Conservation (phyloP, 2,888 invertebrate species). For the Aspidiotus destructor region DNA sequence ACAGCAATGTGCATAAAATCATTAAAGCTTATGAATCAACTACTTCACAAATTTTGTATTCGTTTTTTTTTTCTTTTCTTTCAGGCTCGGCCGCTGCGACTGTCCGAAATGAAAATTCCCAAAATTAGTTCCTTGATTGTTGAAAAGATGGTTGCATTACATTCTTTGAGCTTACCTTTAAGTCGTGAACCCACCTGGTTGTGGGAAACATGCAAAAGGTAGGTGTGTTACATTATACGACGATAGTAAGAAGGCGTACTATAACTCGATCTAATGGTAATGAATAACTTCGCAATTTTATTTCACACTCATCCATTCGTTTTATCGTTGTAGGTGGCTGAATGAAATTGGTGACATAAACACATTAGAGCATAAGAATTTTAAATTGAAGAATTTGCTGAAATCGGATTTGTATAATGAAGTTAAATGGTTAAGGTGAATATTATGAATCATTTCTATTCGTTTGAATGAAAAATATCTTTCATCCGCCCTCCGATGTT, state of each 20-base stretch:
- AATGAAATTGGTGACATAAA: slow-evolving; percentile 33
- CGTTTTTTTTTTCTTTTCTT: slow-evolving; percentile 36
- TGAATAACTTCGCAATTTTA: background rate
- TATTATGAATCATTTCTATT: slow-evolving; percentile 38
- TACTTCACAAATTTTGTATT: too few relatives aligned
- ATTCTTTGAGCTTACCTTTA: slow-evolving; percentile 85
- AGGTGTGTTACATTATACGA: background rate
- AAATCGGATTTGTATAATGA: slow-evolving; percentile 53
- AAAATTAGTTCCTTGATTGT: slow-evolving; percentile 76
- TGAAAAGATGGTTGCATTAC: slow-evolving; percentile 86
- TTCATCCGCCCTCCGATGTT: too few relatives aligned
- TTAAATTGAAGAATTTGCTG: slow-evolving; percentile 22
- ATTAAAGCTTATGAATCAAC: too few relatives aligned
- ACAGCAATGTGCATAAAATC: too few relatives aligned
- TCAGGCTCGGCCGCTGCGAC: slow-evolving; percentile 74
- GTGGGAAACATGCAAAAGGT: slow-evolving; percentile 79
- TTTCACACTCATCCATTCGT: background rate
- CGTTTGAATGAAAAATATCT: too few relatives aligned
- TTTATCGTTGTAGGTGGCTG: slow-evolving; percentile 37
- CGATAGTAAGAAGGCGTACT: background rate
- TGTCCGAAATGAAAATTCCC: slow-evolving; percentile 70
- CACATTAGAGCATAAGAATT: slow-evolving; percentile 20
- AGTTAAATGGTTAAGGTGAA: slow-evolving; percentile 58
- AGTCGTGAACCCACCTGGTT: slow-evolving; percentile 93
- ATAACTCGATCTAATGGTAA: background rate